Base-by-base conservation (phyloP, 2,797 vertebrate genomes). In the Sebastes iracundus region DNA sequence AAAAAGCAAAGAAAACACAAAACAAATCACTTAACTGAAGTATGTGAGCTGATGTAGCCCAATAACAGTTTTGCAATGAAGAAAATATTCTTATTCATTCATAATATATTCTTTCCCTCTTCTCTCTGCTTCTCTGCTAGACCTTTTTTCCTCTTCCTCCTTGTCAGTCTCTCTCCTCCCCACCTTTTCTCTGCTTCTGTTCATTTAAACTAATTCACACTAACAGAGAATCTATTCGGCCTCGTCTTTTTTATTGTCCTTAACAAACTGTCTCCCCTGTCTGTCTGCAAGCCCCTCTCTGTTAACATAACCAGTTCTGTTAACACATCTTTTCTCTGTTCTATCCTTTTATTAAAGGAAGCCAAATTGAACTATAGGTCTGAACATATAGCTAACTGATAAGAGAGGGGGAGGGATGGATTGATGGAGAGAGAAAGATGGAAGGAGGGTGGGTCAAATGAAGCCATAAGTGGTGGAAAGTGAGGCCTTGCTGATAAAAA, bases 381-480 rank as follows among this genome's bases (percentile, higher is more conserved):
- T 77, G 66, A 87, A 82, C 75, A 84, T 52, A 81, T 60, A 79
- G 82, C 75, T 61, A 30, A 81, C 61, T n/a, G 20, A 53, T n/a
- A 53, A 53, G 46, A 75, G 55, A 75, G 72, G 74, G 61, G 27
- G 69, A 75, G 63, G 53, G 75, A 72, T 72, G n/a, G 52, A 38
- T 27, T 12, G 64, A 52, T 16, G 58, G 61, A 78, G 49, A 61
- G 53, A 69, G 56, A 65, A 16, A 42, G 28, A 28, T 66, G 42
- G 61, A n/a, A 25, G 2, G 6, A 20, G 35, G 28, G 7, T 6
- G 62, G 56, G 55, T 82, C 75, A 91, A 84, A 93, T 91, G 59
- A 87, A 92, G 81, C 87, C 80, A 10, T 87, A 87, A 85, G 85
- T 90, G 82, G 69, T 66, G 68, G 79, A 81, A 84, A 83, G 83